Base-by-base conservation (phyloP, 1,140 invertebrate genomes). In the Araneus ventricosus region DNA sequence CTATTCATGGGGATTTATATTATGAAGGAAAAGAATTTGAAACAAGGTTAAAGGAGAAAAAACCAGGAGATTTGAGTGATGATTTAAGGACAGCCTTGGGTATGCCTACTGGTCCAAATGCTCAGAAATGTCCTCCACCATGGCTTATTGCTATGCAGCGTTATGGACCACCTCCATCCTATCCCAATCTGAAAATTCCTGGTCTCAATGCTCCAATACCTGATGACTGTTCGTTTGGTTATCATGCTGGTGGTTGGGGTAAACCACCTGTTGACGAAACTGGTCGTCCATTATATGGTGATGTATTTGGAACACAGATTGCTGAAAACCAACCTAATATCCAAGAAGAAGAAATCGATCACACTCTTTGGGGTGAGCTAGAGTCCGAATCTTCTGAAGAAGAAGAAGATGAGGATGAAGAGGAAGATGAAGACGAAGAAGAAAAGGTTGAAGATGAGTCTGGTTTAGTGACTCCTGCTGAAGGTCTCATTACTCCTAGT, bases 1-100 rank as follows among this genome's bases (percentile, higher is more conserved):
- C 99, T 0, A 99, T 99, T 94, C 99, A 99, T 95, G 99, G 99
- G 24, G 99, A 99, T 96, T 96, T 99, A 0, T 99, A 99, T 95
- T 99, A 99, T 96, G 99, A 99, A 96, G 99, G 99, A n/a, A 99
- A 99, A 95, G 99, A 99, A 95, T 99, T 99, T 96, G 99, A 99
- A 95, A 99, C 99, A 0, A 96, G 99, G 67, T 96, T 99, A 61
- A 98, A 99, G 94, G 99, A 99, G 95, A 99, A 99, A 95, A 99
- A 99, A 95, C 99, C 99, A 0, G 99, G 99, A 0, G 99, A 99
- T 95, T 96, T 99, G 10, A 98, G 98, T 17, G 99, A 99, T 95
- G 99, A 99, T 95, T 95, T 99, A 91, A 96, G 99, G 90, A 99
- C 98, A 34, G 99, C 99, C 8, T 96, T 99, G 24, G 99, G 99